Conservation (phyloP, 2,797 vertebrate species). For the Gastrophryne carolinensis region DNA sequence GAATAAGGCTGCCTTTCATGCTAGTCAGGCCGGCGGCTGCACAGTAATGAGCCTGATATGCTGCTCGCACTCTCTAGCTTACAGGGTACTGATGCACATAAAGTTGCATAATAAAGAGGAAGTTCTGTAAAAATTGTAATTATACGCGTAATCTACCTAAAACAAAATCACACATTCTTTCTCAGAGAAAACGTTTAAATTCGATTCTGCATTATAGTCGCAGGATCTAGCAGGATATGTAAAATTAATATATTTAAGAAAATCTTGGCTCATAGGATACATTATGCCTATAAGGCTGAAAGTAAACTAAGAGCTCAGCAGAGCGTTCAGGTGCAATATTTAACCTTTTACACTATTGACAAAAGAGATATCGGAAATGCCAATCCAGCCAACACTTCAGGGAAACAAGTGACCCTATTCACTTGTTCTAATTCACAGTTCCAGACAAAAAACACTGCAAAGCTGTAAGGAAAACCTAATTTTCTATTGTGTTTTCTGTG, state of each 20-base stretch:
- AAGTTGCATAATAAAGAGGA: too few species aligned
- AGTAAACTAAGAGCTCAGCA: background rate
- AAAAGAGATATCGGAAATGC: background rate
- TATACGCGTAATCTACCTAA: too few species aligned
- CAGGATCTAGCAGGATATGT: background rate
- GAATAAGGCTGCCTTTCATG: too few species aligned
- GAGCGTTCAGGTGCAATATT: constrained; percentile 30
- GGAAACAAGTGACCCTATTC: background rate
- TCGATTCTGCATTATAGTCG: background rate
- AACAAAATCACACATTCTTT: too few species aligned
- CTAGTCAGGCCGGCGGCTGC: too few species aligned
- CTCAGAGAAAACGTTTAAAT: too few species aligned
- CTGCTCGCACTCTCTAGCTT: too few species aligned
- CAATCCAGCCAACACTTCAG: background rate
- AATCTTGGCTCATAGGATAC: constrained; percentile 10
- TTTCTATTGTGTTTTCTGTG: too few species aligned
- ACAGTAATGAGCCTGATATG: too few species aligned
- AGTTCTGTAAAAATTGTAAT: too few species aligned
- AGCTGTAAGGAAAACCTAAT: background rate
- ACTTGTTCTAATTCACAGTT: background rate
- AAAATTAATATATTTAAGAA: constrained; percentile 1
- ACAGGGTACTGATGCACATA: too few species aligned
- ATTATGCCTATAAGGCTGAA: constrained; percentile 12
- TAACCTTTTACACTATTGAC: constrained; percentile 15
- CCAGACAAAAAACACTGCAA: background rate